Percentiles rank a stretch among this genome's conserved stretches.
Conservation (phyloP, 1,140 invertebrate species). For the Catajapyx aquilonaris region DNA sequence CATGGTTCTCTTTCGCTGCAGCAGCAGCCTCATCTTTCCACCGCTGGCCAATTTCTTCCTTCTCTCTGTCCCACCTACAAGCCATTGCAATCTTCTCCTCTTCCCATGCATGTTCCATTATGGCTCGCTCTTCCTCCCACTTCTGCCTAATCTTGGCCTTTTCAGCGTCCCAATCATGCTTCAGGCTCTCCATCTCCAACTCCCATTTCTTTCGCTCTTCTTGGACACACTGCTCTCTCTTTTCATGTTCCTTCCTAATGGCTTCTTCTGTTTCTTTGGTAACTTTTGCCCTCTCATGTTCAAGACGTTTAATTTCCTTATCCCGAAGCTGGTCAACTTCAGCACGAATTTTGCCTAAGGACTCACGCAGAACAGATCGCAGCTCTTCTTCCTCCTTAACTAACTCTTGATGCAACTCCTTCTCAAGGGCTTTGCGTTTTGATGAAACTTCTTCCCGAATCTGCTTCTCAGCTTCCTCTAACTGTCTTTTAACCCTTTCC, state of each 20-base stretch:
- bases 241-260: background rate
- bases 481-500: no score
- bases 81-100: no score
- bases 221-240: background rate
- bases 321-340: no score
- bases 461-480: no score
- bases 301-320: no score
- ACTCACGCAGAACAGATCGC: no score
- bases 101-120: background rate
- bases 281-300: no score
- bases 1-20: background rate
- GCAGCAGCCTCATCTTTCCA: constrained; percentile 3
- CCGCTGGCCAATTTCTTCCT: constrained; percentile 3
- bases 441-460: no score
- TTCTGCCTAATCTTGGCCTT: background rate
- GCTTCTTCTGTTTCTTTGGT: background rate
- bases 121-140: constrained; percentile 1
- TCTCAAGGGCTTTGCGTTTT: no score
- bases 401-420: no score
- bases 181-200: constrained; percentile 1
- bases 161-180: background rate
- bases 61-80: constrained; percentile 5
- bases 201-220: background rate
- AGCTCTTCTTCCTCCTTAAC: no score
- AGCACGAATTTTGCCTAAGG: no score